Base-by-base conservation (phyloP, 1,140 invertebrate genomes). In the Drosophila elegans region DNA sequence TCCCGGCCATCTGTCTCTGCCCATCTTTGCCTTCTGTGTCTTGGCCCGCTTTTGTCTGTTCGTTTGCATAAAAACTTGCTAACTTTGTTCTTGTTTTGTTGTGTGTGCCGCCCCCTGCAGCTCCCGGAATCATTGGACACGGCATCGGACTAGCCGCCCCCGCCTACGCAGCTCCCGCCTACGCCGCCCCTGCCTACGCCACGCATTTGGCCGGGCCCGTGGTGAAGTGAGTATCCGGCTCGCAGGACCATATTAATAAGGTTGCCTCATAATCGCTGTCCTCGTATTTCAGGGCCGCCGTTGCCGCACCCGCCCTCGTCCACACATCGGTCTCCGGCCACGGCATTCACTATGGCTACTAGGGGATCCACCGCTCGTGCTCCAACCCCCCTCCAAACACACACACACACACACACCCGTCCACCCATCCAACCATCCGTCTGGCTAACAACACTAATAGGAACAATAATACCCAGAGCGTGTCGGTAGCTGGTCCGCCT, bases 321-420 rank as follows among this genome's bases (percentile, higher is more conserved):
- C 93, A 93, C 74, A 86, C 93, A 62, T 82, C 90, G 32, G 93
- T 93, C 68, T 90, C 79, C 16, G 93, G 93, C 44, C 84, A 93
- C 51, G 93, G 93, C 51, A 83, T 93, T 55, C 93, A 93, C 60
- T 93, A 93, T 72, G 76, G 93, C 55, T 93, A 93, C 84, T 93
- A 93, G 83, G 3, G 36, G 38, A 36, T 4, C 36, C 45, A 16
- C 1, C 21, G 34, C n/a, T 41, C 29, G n/a, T 25, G 21, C 13
- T 36, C 56, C 12, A 25, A 39, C 21, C 48, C 16, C 27, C 16
- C 12, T 3, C n/a, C 29, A 10, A 59, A 7, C 13, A 42, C 39
- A 10, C 62, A 7, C 13, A 42, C 39, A 21, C 42, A 3, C 13
- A 16, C 42, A 44, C 42, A 44, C 16, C 16, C 16, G 16, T 21